A percentile compares a stretch with the other conserved stretches of the same genome.
Conservation (phyloP, 2,888 invertebrate genomes). For the Parthenolecanium corni region DNA sequence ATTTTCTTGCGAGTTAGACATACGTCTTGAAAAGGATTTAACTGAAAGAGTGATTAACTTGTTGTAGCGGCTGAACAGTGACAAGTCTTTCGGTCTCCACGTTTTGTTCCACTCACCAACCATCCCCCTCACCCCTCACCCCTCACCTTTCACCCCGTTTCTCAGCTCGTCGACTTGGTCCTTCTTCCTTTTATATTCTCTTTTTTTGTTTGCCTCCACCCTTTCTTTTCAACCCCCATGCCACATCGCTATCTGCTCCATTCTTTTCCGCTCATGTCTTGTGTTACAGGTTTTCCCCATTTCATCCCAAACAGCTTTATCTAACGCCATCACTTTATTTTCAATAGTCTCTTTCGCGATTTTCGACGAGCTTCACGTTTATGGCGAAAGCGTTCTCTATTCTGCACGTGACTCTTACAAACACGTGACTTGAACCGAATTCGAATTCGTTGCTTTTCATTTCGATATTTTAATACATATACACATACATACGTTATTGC, state of each 20-base stretch:
- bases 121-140: not conserved
- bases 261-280: slow-evolving; percentile 11
- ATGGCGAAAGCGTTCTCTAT: not conserved
- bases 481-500: not conserved
- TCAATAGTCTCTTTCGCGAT: slow-evolving; percentile 25
- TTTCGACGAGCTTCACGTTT: slow-evolving; percentile 16
- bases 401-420: not conserved
- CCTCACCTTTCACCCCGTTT: not conserved
- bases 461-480: not conserved
- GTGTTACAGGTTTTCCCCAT: slow-evolving; percentile 7
- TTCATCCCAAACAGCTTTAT: slow-evolving; percentile 6
- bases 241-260: not conserved
- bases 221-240: not conserved
- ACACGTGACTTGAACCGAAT: slow-evolving; percentile 9
- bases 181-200: not conserved
- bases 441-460: not conserved
- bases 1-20: slow-evolving; percentile 17
- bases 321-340: slow-evolving; percentile 22
- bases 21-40: slow-evolving; percentile 24
- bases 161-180: not conserved
- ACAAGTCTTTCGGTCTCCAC: slow-evolving; percentile 15
- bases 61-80: slow-evolving; percentile 26
- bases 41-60: slow-evolving; percentile 25
- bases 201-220: not conserved
- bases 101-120: not conserved